A percentile compares a stretch with the other conserved stretches of the same genome.
Conservation (phyloP, 2,797 vertebrate genomes). For the Sarcophilus harrisii region DNA sequence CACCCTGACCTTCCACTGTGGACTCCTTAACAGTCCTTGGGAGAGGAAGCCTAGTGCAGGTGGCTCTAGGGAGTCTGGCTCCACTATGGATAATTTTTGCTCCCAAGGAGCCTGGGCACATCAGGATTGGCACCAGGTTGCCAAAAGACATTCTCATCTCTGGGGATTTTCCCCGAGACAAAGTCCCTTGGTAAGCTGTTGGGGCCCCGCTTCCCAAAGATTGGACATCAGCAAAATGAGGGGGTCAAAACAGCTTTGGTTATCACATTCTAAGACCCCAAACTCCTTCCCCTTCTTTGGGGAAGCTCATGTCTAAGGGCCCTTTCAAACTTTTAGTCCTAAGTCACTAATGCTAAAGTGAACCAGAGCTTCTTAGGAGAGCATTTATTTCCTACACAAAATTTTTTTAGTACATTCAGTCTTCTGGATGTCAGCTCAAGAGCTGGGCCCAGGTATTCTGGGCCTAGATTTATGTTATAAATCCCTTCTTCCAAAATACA, state of each 20-base stretch:
- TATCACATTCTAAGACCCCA: background rate
- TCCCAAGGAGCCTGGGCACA: background rate
- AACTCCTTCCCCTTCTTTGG: background rate
- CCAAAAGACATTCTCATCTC: background rate
- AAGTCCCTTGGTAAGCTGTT: background rate
- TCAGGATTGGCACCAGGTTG: background rate
- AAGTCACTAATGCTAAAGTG: slow-evolving; percentile 31
- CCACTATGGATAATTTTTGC: background rate
- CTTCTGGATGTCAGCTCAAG: slow-evolving; percentile 45
- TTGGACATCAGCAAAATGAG: background rate
- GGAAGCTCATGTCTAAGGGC: background rate
- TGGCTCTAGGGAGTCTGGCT: background rate
- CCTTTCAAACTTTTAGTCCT: background rate
- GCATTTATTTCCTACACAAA: slow-evolving; percentile 54
- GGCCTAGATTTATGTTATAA: background rate
- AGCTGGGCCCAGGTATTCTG: slow-evolving; percentile 27
- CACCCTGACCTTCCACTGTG: background rate
- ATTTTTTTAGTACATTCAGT: slow-evolving; percentile 50
- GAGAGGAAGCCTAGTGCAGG: background rate
- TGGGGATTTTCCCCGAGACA: background rate
- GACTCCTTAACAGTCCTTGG: background rate
- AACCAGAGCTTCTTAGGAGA: slow-evolving; percentile 52
- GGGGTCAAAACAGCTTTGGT: background rate
- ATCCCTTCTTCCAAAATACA: background rate
- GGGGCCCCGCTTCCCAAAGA: background rate